phyloP scores from a whole-genome alignment of 2,888 invertebrate genomes.

The Yponomeuta evonymella region DNA sequence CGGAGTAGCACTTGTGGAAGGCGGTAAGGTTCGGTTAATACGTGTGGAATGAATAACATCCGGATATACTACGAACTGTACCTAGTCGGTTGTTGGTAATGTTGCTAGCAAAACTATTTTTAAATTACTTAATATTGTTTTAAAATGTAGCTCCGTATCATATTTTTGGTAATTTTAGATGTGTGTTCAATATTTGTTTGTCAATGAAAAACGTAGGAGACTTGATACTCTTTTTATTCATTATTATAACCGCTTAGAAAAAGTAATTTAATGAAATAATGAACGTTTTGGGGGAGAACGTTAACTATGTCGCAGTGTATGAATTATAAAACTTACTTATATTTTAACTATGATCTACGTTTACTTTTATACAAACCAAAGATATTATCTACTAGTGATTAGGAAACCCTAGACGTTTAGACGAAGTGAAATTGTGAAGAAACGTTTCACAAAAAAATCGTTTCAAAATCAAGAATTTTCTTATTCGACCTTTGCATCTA shows the following conservation, averaged over 20 bases:
- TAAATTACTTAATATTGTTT: no score
- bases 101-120: no score
- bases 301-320: constrained; percentile 15
- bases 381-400: neutral
- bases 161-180: neutral
- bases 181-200: neutral
- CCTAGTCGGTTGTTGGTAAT: no score
- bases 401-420: neutral
- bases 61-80: no score
- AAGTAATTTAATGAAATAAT: constrained; percentile 24
- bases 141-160: no score
- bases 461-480: neutral
- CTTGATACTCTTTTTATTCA: constrained; percentile 36
- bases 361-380: constrained; percentile 8
- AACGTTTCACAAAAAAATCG: neutral
- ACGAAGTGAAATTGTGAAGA: neutral
- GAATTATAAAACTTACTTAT: constrained; percentile 27
- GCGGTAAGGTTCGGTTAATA: constrained; percentile 79
- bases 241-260: constrained; percentile 40
- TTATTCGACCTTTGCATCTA: no score
- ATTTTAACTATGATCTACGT: neutral
- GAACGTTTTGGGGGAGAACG: constrained; percentile 26
- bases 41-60: constrained; percentile 32
- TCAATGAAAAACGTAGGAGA: constrained; percentile 19
- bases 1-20: constrained; percentile 81